These are phyloP conservation scores for Acrobasis consociella DNA, from an alignment of 2,888 invertebrate genomes.

Conservation along the genomic window DNA sequence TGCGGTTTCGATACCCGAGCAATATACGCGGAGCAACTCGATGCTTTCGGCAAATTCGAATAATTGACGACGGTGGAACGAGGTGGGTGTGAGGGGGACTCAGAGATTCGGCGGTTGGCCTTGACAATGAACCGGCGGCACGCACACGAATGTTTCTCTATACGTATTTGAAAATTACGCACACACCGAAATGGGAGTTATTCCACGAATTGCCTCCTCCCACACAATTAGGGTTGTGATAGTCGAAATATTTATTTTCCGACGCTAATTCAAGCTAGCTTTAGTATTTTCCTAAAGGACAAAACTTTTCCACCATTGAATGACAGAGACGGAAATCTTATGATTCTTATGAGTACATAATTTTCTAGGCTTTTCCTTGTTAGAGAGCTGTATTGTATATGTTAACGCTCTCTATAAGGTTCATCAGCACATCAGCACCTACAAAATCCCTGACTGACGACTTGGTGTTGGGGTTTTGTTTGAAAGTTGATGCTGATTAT, in stretches of 20 bases:
- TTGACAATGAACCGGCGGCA: slow-evolving; percentile 81
- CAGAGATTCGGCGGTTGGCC: slow-evolving; percentile 80
- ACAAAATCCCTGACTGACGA: no score
- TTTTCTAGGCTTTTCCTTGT: no score
- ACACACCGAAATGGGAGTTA: slow-evolving; percentile 54
- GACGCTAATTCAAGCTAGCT: not conserved
- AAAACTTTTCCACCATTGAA: no score
- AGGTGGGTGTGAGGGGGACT: slow-evolving; percentile 61
- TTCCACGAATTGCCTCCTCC: slow-evolving; percentile 77
- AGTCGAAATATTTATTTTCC: slow-evolving; percentile 26
- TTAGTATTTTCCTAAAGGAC: not conserved
- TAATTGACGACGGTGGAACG: slow-evolving; percentile 62
- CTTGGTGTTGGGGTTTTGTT: no score
- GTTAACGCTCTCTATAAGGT: no score
- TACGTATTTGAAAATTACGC: slow-evolving; percentile 63
- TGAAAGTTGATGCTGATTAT: no score
- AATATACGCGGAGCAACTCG: slow-evolving; percentile 52
- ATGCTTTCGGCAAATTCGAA: slow-evolving; percentile 63
- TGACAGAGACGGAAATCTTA: no score
- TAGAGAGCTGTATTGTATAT: no score
- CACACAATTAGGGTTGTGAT: slow-evolving; percentile 69
- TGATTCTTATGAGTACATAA: no score
- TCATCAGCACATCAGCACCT: no score
- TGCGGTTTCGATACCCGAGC: slow-evolving; percentile 47
- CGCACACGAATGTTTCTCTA: slow-evolving; percentile 59